Evolutionary conservation across 2,113 vertebrate species (phyloP).

Genomic region (Apus apus): DNA sequence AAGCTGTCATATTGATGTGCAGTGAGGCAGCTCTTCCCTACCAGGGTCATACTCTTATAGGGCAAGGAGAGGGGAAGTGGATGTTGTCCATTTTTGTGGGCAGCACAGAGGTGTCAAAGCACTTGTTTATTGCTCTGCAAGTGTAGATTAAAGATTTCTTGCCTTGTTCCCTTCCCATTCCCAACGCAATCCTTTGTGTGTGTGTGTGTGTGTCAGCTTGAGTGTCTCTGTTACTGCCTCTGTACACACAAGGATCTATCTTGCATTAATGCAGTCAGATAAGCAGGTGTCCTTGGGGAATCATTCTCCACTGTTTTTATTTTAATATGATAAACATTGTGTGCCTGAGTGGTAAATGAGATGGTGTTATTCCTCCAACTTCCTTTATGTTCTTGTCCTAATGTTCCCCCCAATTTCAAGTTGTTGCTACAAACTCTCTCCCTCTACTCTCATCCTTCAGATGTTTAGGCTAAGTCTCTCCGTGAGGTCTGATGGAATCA

Average conservation of each 20-base stretch:
- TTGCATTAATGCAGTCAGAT: conserved; percentile 52
- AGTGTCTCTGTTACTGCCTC: not conserved
- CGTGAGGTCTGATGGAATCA: conserved; percentile 35
- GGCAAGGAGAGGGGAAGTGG: not conserved
- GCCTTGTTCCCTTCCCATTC: not conserved
- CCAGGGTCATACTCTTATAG: not conserved
- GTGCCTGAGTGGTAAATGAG: conserved; percentile 54
- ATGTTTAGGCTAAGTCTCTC: conserved; percentile 61
- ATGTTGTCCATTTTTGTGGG: not conserved
- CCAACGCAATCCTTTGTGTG: not conserved
- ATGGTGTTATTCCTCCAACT: not conserved
- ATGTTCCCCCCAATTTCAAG: conserved; percentile 33
- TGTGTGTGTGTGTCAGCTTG: not conserved
- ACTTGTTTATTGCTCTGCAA: not conserved
- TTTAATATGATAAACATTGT: conserved; percentile 47
- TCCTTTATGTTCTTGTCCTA: conserved; percentile 56
- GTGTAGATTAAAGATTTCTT: conserved; percentile 1
- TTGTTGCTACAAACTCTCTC: conserved; percentile 31
- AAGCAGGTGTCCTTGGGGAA: conserved; percentile 41
- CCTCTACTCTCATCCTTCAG: conserved; percentile 13
- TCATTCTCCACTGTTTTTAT: conserved; percentile 47
- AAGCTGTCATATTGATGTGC: rapidly evolving
- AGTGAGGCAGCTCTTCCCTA: not conserved
- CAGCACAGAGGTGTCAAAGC: not conserved
- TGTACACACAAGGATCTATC: not conserved